These are phyloP conservation scores for Danio choprae DNA, from an alignment of 2,797 vertebrate species.

Conservation along the genomic window DNA sequence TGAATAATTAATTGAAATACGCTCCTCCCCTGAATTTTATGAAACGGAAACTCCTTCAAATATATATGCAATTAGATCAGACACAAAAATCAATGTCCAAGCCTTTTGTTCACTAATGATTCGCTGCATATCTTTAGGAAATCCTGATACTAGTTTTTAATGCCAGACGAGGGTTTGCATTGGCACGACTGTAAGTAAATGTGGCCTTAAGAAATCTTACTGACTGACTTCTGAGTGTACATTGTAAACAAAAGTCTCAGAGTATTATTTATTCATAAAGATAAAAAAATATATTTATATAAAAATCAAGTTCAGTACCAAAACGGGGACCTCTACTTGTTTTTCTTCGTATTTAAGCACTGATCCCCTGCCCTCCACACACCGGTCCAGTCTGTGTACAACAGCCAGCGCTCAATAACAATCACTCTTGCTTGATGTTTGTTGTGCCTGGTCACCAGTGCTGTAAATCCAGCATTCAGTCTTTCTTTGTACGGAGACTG, in stretches of 20 bases:
- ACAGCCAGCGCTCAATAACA: not conserved
- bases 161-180: no score
- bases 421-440: not conserved
- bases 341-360: not conserved
- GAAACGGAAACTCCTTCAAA: no score
- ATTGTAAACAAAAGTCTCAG: not conserved
- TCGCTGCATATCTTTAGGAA: no score
- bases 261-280: not conserved
- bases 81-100: no score
- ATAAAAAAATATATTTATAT: not conserved
- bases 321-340: not conserved
- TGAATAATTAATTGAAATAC: no score
- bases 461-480: not conserved
- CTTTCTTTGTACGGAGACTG: not conserved
- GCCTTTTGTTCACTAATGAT: no score
- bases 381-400: not conserved
- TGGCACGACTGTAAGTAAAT: no score
- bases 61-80: no score
- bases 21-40: no score
- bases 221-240: not conserved
- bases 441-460: not conserved
- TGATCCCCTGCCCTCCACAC: not conserved
- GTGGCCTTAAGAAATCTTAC: not conserved
- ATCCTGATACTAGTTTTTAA: no score
- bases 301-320: not conserved